Percentiles rank a stretch among this genome's conserved stretches.
Conservation (phyloP, 2,888 invertebrate genomes). For the Cosmorhoe ocellata region DNA sequence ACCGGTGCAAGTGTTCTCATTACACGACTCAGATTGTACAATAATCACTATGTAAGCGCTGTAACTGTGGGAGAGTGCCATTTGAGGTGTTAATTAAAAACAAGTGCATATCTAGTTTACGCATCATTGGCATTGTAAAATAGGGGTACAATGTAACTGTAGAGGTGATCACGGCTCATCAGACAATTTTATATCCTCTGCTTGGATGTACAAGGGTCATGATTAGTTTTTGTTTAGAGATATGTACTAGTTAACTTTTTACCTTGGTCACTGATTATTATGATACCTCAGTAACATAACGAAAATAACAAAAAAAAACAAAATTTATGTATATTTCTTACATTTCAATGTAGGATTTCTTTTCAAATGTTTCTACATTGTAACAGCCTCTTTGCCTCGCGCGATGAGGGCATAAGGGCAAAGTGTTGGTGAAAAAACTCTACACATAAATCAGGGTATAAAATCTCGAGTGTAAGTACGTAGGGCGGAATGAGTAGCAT, state of each 20-base stretch:
- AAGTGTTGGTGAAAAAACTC: constrained; percentile 1
- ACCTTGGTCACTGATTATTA: no score
- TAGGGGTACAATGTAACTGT: not conserved
- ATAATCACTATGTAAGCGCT: constrained; percentile 15
- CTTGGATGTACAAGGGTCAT: not conserved
- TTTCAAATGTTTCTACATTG: not conserved
- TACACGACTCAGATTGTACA: constrained; percentile 14
- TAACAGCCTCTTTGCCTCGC: not conserved
- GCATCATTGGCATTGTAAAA: constrained; percentile 16
- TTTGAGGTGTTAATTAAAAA: constrained; percentile 48
- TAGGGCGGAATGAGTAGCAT: constrained; percentile 16
- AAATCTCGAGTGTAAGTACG: constrained; percentile 22
- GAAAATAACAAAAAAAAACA: not conserved
- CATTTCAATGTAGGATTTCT: not conserved
- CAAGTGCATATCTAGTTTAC: constrained; percentile 14
- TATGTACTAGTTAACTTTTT: no score
- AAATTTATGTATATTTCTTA: no score
- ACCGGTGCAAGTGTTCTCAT: constrained; percentile 20
- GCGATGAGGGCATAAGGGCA: constrained; percentile 4
- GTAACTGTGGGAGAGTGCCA: constrained; percentile 48
- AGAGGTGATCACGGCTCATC: not conserved
- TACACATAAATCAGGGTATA: constrained; percentile 18
- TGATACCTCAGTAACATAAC: not conserved
- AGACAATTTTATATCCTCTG: not conserved
- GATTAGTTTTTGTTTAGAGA: no score